These are phyloP conservation scores for Pelusios castaneus DNA, from an alignment of 2,113 vertebrate species.

Conservation along the genomic window DNA sequence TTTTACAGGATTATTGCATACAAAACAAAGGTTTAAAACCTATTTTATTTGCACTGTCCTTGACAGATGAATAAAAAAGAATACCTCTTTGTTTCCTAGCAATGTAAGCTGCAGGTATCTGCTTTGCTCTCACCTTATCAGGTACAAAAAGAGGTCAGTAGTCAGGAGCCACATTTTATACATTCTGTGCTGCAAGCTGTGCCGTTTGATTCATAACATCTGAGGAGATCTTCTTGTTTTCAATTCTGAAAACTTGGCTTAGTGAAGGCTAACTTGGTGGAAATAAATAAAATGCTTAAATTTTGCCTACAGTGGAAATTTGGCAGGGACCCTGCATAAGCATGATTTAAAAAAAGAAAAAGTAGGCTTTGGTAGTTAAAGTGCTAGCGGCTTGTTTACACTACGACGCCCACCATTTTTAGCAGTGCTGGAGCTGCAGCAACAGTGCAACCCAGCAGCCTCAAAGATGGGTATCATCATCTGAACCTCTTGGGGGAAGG, in stretches of 20 bases:
- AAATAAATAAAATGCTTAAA: not conserved
- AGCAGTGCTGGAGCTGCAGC: conserved; percentile 36
- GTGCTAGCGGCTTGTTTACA: conserved; percentile 32
- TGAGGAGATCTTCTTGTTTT: conserved; percentile 47
- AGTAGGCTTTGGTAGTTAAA: conserved; percentile 20
- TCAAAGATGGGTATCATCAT: not conserved
- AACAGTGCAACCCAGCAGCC: not conserved
- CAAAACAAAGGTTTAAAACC: not conserved
- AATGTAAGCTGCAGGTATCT: not conserved
- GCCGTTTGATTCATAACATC: not conserved
- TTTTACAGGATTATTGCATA: conserved; percentile 23
- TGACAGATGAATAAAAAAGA: not conserved
- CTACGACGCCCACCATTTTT: conserved; percentile 44
- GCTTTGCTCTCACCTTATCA: not conserved
- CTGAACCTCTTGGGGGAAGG: not conserved
- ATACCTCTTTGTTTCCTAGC: not conserved
- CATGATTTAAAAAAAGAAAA: not conserved
- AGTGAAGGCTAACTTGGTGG: not conserved
- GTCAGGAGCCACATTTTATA: not conserved
- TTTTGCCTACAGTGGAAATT: not conserved
- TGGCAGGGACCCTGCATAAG: conserved; percentile 13
- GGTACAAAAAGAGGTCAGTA: not conserved
- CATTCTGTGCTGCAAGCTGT: not conserved
- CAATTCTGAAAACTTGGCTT: not conserved
- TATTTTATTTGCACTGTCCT: not conserved